Base-by-base conservation (phyloP, 1,140 invertebrate genomes). In the Bombus turneri region DNA sequence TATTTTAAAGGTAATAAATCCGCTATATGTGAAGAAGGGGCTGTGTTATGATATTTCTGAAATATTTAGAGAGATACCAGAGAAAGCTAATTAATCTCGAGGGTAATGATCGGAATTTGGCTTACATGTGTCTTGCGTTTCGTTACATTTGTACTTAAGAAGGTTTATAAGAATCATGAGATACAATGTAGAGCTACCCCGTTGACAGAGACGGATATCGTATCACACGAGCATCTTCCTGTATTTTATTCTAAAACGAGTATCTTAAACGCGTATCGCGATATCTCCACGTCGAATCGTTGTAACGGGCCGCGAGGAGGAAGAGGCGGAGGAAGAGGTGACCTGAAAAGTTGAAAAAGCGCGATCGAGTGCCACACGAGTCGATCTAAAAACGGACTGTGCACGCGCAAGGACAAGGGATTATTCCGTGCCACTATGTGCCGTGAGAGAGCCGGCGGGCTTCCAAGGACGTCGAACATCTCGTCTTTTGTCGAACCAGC, bases 401-500 rank as follows among this genome's bases (percentile, higher is more conserved):
- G 53, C 72, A 68, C 87, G 79, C 66, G 82, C 86, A 87, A 90
- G 79, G 86, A 90, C 88, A 85, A 85, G 81, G 82, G 81, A 90
- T 90, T 83, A 90, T 90, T 90, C 83, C 86, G 64, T 69, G 78
- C 53, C 59, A 39, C 64, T 90, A 80, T 72, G 69, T 71, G 81
- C 39, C 82, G 83, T 77, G 88, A 85, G 88, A 90, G 86, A 87
- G 76, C 73, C 73, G 68, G 31, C 80, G 34, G 64, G 76, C 66
- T 81, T 62, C 69, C 88, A 94, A 94, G 93, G 93, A 91, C 93
- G 90, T 83, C 90, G 92, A 88, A 90, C 83, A 91, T 92, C 91
- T 90, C 91, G 90, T 90, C 93, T 93, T 93, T 93, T 94, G 92
- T 92, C 88, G 91, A 91, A 89, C 89, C n/a, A 74, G 39, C 15